A percentile compares a stretch with the other conserved stretches of the same genome.
These are phyloP conservation scores for Zhengitettix transpicula DNA, from an alignment of 2,888 invertebrate species.

Conservation along the genomic window DNA sequence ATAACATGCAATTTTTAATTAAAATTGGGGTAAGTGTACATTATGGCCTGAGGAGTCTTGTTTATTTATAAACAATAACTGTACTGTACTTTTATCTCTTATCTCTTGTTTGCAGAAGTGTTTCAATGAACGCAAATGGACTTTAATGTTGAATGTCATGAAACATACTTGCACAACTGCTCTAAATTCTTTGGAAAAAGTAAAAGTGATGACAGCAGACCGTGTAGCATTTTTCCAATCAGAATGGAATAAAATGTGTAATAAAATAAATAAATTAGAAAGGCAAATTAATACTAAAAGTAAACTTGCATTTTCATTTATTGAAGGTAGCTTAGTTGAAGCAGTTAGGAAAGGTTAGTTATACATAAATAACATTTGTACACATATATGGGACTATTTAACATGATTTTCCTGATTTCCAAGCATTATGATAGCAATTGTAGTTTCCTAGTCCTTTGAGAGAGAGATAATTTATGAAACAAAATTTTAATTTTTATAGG, in stretches of 20 bases:
- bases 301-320: constrained; percentile 72
- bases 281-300: constrained; percentile 55
- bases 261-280: constrained; percentile 52
- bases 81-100: background rate
- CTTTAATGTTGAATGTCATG: constrained; percentile 57
- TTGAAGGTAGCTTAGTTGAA: constrained; percentile 83
- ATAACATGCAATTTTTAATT: constrained; percentile 67
- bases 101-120: constrained; percentile 34
- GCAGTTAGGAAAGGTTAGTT: constrained; percentile 54
- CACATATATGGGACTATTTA: no score
- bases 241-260: constrained; percentile 47
- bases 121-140: constrained; percentile 56
- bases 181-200: constrained; percentile 29
- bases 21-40: constrained; percentile 45
- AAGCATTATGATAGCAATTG: no score
- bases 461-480: no score
- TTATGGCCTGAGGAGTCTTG: background rate
- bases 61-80: no score
- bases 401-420: no score
- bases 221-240: constrained; percentile 8
- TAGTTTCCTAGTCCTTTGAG: no score
- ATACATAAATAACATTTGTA: no score
- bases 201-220: constrained; percentile 1
- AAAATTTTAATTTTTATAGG: no score
- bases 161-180: constrained; percentile 54